Conservation (phyloP, 2,113 vertebrate species). For the Semnornis frantzii region DNA sequence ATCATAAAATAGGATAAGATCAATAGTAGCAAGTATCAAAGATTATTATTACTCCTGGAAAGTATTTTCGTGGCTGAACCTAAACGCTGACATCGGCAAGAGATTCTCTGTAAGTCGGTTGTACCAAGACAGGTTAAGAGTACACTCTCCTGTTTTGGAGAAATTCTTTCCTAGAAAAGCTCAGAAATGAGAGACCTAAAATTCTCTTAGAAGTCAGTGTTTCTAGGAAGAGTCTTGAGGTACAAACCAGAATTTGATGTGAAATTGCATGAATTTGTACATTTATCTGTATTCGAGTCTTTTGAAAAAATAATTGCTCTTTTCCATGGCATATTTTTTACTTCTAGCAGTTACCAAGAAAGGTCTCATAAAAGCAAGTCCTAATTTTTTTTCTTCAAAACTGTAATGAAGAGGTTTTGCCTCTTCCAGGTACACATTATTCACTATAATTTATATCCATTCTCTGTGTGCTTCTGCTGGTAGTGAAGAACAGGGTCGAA, state of each 20-base stretch:
- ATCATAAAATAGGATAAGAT: background rate
- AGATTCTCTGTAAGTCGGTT: background rate
- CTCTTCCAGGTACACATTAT: background rate
- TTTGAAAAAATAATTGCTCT: background rate
- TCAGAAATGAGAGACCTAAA: background rate
- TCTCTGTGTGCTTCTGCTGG: background rate
- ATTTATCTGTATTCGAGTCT: background rate
- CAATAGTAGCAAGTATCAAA: background rate
- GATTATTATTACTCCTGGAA: background rate
- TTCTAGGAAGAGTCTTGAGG: background rate
- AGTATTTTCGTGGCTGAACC: background rate
- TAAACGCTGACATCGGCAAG: background rate
- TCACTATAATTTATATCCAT: background rate
- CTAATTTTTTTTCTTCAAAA: background rate
- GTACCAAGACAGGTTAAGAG: background rate
- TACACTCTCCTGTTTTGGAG: background rate
- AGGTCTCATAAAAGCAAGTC: background rate
- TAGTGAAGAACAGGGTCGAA: background rate
- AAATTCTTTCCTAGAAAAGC: background rate
- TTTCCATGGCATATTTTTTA: background rate
- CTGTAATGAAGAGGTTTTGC: background rate
- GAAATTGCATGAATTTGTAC: background rate
- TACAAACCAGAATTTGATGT: background rate
- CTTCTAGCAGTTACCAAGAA: background rate
- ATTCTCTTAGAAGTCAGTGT: background rate